phyloP scores from a whole-genome alignment of 2,888 invertebrate species.

The Caradrina kadenii region DNA sequence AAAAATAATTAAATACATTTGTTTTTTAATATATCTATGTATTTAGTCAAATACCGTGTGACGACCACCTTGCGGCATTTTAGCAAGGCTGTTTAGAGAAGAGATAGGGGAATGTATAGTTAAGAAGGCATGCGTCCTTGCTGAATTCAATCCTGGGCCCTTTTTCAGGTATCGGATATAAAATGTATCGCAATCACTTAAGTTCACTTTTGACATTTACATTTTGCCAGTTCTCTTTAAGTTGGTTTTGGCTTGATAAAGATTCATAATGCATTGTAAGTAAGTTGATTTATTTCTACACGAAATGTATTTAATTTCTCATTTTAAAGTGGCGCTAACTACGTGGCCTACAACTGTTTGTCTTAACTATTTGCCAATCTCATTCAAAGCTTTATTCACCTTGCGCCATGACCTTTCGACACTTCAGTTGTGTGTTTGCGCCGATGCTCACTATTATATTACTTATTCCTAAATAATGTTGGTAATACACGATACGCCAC shows the following conservation, averaged over 20 bases:
- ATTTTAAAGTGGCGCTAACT: conserved; percentile 8
- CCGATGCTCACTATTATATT: conserved; percentile 21
- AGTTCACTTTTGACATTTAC: no score
- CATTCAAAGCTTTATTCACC: conserved; percentile 38
- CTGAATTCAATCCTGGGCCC: no score
- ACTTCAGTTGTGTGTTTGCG: conserved; percentile 3
- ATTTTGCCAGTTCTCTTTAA: no score
- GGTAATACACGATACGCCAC: background rate
- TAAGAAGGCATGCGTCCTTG: no score
- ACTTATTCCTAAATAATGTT: conserved; percentile 1
- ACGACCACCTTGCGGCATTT: no score
- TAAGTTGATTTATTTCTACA: background rate
- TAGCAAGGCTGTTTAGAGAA: no score
- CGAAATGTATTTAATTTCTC: conserved; percentile 14
- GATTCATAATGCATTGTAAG: background rate
- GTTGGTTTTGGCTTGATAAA: background rate
- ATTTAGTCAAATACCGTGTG: no score
- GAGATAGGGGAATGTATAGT: no score
- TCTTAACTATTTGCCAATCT: conserved; percentile 29
- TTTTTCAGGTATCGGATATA: no score
- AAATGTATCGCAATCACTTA: no score
- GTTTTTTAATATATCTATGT: no score
- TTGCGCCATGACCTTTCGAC: conserved; percentile 46
- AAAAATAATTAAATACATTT: no score
- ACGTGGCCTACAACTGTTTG: conserved; percentile 15